Percentiles rank a stretch among this genome's conserved stretches.
phyloP scores from a whole-genome alignment of 2,797 vertebrate species.

The Cuculus canorus region DNA sequence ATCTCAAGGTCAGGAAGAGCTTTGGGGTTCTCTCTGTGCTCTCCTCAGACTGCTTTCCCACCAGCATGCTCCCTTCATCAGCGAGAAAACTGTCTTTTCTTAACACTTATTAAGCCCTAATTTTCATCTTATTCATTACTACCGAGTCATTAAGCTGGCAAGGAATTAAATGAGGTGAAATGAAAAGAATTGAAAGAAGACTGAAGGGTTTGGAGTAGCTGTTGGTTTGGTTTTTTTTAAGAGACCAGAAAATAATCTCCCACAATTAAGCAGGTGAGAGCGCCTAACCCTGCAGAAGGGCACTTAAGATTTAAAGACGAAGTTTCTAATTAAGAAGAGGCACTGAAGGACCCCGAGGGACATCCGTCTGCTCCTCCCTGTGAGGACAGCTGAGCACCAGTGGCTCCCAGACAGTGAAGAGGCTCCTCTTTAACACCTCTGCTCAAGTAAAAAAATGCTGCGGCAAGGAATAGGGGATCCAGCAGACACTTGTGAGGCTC shows the following conservation, averaged over 20 bases:
- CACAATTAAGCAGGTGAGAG: conserved; percentile 26
- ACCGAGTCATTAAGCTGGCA: not conserved
- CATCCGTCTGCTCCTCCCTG: not conserved
- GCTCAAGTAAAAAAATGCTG: not conserved
- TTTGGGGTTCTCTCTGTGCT: not conserved
- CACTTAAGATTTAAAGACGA: not conserved
- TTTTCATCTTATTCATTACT: conserved; percentile 50
- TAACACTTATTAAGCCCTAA: conserved; percentile 32
- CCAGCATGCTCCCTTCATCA: not conserved
- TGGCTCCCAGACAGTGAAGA: accelerated
- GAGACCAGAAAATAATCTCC: conserved; percentile 13
- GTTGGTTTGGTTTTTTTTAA: not conserved
- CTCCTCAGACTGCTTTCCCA: conserved; percentile 26
- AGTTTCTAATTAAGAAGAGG: conserved; percentile 41
- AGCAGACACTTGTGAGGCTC: not conserved
- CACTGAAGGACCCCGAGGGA: not conserved
- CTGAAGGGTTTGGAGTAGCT: not conserved
- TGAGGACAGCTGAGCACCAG: not conserved
- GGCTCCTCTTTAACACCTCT: not conserved
- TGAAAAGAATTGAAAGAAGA: conserved; percentile 13
- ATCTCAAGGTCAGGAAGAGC: not conserved
- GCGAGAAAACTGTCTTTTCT: conserved; percentile 27
- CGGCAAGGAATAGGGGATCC: not conserved
- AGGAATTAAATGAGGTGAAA: conserved; percentile 44
- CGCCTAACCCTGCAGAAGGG: not conserved